Evolutionary conservation across 2,113 vertebrate species (phyloP).

Genomic region (Pluvianellus socialis): DNA sequence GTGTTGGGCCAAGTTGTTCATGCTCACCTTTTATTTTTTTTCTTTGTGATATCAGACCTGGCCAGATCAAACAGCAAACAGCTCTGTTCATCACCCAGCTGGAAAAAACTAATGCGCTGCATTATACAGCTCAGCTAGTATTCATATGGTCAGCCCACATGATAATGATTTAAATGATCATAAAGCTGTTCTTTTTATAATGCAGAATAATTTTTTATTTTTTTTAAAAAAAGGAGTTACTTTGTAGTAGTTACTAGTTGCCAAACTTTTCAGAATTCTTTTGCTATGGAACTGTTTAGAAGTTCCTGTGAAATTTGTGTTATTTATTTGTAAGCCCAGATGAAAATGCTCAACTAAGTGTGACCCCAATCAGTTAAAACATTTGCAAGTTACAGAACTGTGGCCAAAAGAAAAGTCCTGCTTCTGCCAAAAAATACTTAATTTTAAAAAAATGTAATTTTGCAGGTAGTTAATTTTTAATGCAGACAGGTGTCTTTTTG

Average conservation of each 20-base stretch:
- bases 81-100: not conserved
- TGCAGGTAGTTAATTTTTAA: slow-evolving; percentile 47
- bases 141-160: not conserved
- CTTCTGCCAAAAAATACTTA: not conserved
- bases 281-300: not conserved
- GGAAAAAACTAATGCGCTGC: not conserved
- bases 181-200: not conserved
- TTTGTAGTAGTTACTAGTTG: not conserved
- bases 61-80: not conserved
- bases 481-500: not conserved
- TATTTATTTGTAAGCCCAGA: not conserved
- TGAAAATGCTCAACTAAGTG: slow-evolving; percentile 13
- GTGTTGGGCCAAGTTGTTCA: not conserved
- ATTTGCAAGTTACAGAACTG: not conserved
- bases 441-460: not conserved
- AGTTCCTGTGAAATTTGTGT: not conserved
- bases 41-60: not conserved
- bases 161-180: not conserved
- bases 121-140: not conserved
- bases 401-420: not conserved
- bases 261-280: not conserved
- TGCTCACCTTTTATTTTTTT: not conserved
- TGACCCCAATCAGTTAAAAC: not conserved
- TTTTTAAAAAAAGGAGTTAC: not conserved
- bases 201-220: not conserved